Percentiles rank a stretch among this genome's conserved stretches.
These are phyloP conservation scores for Eupithecia abbreviata DNA, from an alignment of 2,888 invertebrate species.

Conservation along the genomic window DNA sequence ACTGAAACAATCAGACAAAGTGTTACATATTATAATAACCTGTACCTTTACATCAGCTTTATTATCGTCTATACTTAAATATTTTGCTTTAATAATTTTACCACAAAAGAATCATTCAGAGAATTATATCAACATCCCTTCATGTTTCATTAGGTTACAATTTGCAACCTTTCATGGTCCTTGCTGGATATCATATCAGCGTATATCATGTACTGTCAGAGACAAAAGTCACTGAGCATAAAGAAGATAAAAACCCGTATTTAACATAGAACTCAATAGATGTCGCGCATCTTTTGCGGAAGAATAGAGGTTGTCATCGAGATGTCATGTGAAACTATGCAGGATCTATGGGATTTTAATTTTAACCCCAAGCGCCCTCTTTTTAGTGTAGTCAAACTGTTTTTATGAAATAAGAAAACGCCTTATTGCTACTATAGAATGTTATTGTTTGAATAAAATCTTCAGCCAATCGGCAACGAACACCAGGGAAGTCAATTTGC, in stretches of 20 bases:
- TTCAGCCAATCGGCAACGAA: not conserved
- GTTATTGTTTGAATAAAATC: not conserved
- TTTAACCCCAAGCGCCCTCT: not conserved
- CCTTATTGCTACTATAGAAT: not conserved
- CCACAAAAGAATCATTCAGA: not conserved
- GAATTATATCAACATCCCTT: not conserved
- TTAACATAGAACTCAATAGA: not conserved
- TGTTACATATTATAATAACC: no score
- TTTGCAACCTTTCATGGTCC: conserved; percentile 1
- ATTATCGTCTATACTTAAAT: not conserved
- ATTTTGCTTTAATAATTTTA: not conserved
- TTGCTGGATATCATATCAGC: not conserved
- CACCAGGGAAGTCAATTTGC: not conserved
- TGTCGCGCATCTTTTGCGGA: not conserved
- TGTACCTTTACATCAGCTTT: no score
- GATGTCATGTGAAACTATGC: not conserved
- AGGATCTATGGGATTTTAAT: not conserved
- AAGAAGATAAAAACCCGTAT: not conserved
- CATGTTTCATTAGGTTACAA: not conserved
- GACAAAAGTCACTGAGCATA: not conserved
- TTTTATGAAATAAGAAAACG: no score
- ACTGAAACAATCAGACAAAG: no score
- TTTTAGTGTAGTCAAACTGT: not conserved
- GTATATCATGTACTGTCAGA: not conserved
- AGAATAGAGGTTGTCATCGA: not conserved